Percentiles rank a stretch among this genome's conserved stretches.
These are phyloP conservation scores for Lordiphosa fenestrarum DNA, from an alignment of 2,888 invertebrate genomes.

Conservation along the genomic window DNA sequence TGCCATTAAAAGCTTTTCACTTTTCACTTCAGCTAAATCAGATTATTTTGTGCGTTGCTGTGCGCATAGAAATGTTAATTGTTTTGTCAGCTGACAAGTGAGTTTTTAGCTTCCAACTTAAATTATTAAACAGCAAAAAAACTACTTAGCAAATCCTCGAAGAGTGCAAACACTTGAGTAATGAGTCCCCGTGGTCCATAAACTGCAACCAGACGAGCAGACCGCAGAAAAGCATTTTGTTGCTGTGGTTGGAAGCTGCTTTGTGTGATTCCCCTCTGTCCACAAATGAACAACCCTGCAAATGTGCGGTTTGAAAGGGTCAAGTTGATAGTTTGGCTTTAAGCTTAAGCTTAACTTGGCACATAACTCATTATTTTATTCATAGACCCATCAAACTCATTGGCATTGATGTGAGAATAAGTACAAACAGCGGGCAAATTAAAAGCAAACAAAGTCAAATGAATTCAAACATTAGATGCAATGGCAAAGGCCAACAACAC, in stretches of 20 bases:
- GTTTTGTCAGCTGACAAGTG: conserved; percentile 60
- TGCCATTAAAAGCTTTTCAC: conserved; percentile 72
- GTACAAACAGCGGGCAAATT: conserved; percentile 44
- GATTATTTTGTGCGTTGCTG: conserved; percentile 69
- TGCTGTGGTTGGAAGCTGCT: conserved; percentile 32
- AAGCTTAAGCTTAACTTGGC: neutral
- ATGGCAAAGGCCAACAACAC: conserved; percentile 24
- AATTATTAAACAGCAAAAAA: conserved; percentile 43
- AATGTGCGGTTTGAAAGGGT: conserved; percentile 41
- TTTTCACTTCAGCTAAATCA: conserved; percentile 57
- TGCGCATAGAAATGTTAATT: conserved; percentile 56
- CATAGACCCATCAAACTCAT: conserved; percentile 23
- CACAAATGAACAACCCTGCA: conserved; percentile 54
- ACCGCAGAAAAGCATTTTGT: conserved; percentile 36
- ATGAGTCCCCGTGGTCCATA: conserved; percentile 41
- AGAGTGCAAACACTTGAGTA: conserved; percentile 50
- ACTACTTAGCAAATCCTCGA: conserved; percentile 40
- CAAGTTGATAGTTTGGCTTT: neutral
- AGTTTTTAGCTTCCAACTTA: conserved; percentile 15
- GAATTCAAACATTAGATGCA: conserved; percentile 42
- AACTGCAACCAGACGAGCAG: conserved; percentile 28
- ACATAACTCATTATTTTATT: conserved; percentile 37
- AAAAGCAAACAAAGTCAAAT: conserved; percentile 58
- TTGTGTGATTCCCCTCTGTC: conserved; percentile 6
- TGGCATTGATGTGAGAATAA: conserved; percentile 10